phyloP scores from a whole-genome alignment of 2,113 vertebrate genomes.

The Panthera tigris region DNA sequence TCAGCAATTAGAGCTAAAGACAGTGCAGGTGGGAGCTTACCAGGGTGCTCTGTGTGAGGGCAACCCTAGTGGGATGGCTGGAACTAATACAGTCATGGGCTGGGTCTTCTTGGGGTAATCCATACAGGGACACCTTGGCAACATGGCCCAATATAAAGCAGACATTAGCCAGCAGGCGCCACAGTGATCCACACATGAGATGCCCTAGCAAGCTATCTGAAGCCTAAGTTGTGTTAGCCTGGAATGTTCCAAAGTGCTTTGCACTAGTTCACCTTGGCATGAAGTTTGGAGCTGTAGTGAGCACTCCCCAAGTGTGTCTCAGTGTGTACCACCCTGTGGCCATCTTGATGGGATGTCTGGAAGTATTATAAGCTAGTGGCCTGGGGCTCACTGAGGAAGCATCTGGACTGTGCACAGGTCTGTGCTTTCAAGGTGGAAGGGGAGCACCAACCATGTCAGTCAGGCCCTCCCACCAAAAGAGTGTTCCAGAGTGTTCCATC shows the following conservation, averaged over 20 bases:
- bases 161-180: not conserved
- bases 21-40: not conserved
- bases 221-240: not conserved
- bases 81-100: not conserved
- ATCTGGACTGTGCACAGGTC: too few species aligned
- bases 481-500: not conserved
- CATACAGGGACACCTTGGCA: not conserved
- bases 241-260: not conserved
- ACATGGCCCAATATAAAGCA: not conserved
- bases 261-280: not conserved
- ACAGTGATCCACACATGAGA: not conserved
- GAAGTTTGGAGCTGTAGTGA: not conserved
- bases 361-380: not conserved
- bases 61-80: not conserved
- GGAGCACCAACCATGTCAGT: not conserved
- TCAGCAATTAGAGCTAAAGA: not conserved
- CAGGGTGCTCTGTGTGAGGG: not conserved
- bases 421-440: not conserved
- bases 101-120: not conserved
- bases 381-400: not conserved
- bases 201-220: not conserved
- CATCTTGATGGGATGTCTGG: not conserved
- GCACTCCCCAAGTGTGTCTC: not conserved
- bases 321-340: not conserved
- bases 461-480: not conserved